These are phyloP conservation scores for Gastrophysa polygoni DNA, from an alignment of 2,888 invertebrate genomes.

Conservation along the genomic window DNA sequence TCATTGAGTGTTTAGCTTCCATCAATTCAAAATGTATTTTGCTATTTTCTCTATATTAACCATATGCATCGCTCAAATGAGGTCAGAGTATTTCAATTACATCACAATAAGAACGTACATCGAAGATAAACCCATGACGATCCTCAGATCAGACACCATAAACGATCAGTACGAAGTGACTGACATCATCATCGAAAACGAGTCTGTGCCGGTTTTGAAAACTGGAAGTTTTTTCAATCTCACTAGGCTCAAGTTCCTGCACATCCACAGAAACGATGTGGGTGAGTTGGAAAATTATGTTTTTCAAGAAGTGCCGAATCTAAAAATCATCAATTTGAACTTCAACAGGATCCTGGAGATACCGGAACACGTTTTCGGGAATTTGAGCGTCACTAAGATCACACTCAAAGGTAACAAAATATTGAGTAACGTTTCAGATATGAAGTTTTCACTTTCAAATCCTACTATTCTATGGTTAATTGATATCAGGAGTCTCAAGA, in stretches of 20 bases:
- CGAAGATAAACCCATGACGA: conserved; percentile 15
- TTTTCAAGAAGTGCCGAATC: conserved; percentile 33
- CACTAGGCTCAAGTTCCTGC: conserved; percentile 32
- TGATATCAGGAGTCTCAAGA: too few relatives aligned
- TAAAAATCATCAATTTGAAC: conserved; percentile 34
- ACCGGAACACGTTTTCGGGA: conserved; percentile 33
- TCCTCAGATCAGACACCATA: conserved; percentile 27
- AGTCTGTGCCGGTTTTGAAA: conserved; percentile 33
- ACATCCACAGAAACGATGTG: conserved; percentile 27
- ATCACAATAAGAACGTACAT: conserved; percentile 21
- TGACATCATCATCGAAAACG: conserved; percentile 38
- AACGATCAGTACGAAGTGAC: conserved; percentile 28
- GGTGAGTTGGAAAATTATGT: conserved; percentile 29
- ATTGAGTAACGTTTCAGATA: too few relatives aligned
- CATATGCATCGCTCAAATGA: background rate
- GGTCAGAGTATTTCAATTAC: conserved; percentile 14
- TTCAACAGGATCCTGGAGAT: conserved; percentile 35
- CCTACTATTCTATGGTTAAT: too few relatives aligned
- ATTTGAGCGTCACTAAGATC: conserved; percentile 32
- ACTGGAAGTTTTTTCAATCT: conserved; percentile 34
- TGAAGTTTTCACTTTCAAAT: too few relatives aligned
- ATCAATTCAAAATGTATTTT: background rate
- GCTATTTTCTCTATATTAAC: background rate
- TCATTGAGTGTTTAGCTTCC: background rate
- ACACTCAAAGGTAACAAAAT: conserved; percentile 33